These are phyloP conservation scores for Porites lutea DNA, from an alignment of 64 coral and sea anemone genomes.

Conservation along the genomic window DNA sequence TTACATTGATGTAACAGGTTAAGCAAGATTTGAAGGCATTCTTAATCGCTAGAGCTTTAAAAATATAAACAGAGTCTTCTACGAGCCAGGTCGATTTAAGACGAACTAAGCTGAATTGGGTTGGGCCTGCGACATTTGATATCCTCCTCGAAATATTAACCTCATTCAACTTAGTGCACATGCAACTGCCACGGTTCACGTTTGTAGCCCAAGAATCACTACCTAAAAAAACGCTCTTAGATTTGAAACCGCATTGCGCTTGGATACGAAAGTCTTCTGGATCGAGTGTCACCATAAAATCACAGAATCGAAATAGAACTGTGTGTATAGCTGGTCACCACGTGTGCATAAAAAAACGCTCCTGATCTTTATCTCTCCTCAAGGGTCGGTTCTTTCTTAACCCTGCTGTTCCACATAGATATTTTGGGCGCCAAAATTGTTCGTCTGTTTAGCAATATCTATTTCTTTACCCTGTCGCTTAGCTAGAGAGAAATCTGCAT, in stretches of 20 bases:
- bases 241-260: not conserved
- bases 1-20: not conserved
- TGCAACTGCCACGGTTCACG: not conserved
- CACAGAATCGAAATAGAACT: not conserved
- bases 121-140: too few species aligned
- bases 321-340: constrained; percentile 47
- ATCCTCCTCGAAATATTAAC: too few species aligned
- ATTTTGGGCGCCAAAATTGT: not conserved
- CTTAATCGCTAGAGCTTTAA: not conserved
- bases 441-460: not conserved
- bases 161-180: not conserved
- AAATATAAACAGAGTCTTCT: not conserved
- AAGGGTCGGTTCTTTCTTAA: not conserved
- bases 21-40: not conserved
- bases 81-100: too few species aligned
- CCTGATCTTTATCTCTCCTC: constrained; percentile 4
- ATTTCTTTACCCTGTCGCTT: not conserved
- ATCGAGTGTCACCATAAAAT: constrained; percentile 35
- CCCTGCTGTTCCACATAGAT: not conserved
- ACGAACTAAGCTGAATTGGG: too few species aligned
- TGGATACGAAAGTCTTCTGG: not conserved
- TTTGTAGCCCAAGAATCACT: not conserved
- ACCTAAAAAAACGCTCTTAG: constrained; percentile 1
- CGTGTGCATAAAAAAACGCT: constrained; percentile 36
- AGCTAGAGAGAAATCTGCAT: not conserved